phyloP scores from a whole-genome alignment of 2,113 vertebrate genomes.

The Oryzias melastigma region DNA sequence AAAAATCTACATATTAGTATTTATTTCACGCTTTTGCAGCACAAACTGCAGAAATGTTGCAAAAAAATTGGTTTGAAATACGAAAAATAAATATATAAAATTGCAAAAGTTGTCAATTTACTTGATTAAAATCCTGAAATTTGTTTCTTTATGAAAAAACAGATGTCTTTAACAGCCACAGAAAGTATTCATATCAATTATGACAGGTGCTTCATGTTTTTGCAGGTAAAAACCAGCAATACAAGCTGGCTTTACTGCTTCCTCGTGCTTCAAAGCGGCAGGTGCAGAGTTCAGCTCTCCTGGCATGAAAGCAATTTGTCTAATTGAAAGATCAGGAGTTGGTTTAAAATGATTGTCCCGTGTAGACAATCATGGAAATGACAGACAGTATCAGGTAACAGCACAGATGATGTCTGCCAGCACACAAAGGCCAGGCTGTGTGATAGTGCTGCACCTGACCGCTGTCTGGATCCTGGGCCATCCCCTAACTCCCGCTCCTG shows the following conservation, averaged over 20 bases:
- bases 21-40: too few relatives aligned
- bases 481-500: constrained; percentile 48
- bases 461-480: constrained; percentile 38
- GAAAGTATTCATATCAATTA: neutral
- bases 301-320: constrained; percentile 70
- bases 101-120: too few relatives aligned
- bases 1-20: too few relatives aligned
- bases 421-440: constrained; percentile 70
- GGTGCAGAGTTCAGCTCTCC: constrained; percentile 60
- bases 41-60: too few relatives aligned
- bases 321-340: constrained; percentile 71
- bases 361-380: constrained; percentile 54
- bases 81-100: too few relatives aligned
- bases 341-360: constrained; percentile 63
- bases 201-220: constrained; percentile 67
- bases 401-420: constrained; percentile 47
- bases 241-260: constrained; percentile 7
- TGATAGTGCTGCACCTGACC: constrained; percentile 68
- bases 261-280: constrained; percentile 22
- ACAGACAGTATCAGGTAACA: constrained; percentile 62
- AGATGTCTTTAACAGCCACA: too few relatives aligned
- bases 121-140: too few relatives aligned
- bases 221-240: neutral
- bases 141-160: too few relatives aligned
- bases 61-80: too few relatives aligned